Conservation (phyloP, 2,113 vertebrate species). For the Mohoua ochrocephala region DNA sequence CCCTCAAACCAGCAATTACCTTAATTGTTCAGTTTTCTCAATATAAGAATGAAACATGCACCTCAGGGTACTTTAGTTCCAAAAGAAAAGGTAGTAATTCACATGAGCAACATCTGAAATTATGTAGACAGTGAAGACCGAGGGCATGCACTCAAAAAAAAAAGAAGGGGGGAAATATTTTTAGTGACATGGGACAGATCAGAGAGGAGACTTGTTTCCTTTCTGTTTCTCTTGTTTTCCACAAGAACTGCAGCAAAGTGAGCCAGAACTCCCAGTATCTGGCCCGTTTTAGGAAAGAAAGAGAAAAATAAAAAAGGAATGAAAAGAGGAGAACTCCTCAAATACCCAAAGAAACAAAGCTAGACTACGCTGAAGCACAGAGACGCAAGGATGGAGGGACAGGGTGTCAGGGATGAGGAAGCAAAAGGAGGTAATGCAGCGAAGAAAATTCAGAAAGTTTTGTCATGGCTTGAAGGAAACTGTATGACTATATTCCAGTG, state of each 20-base stretch:
- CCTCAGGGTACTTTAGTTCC: not conserved
- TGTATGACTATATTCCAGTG: not conserved
- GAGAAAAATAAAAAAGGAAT: not conserved
- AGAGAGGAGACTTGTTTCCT: not conserved
- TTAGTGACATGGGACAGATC: not conserved
- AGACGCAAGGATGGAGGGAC: not conserved
- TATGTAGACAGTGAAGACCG: not conserved
- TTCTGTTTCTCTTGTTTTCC: not conserved
- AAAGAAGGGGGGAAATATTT: fast-evolving
- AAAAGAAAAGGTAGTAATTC: not conserved
- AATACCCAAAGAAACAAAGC: not conserved
- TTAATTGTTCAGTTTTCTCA: not conserved
- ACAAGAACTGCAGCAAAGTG: not conserved
- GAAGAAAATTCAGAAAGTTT: not conserved
- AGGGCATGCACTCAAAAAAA: not conserved
- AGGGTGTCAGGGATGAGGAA: not conserved
- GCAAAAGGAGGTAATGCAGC: not conserved
- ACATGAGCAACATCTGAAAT: not conserved
- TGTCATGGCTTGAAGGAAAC: not conserved
- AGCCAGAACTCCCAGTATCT: not conserved
- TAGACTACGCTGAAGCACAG: not conserved
- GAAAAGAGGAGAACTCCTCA: not conserved
- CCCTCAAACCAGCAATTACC: not conserved
- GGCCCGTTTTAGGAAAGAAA: not conserved
- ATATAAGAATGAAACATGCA: not conserved